phyloP scores from a whole-genome alignment of 2,113 vertebrate genomes.

The Lampris megalopsis region DNA sequence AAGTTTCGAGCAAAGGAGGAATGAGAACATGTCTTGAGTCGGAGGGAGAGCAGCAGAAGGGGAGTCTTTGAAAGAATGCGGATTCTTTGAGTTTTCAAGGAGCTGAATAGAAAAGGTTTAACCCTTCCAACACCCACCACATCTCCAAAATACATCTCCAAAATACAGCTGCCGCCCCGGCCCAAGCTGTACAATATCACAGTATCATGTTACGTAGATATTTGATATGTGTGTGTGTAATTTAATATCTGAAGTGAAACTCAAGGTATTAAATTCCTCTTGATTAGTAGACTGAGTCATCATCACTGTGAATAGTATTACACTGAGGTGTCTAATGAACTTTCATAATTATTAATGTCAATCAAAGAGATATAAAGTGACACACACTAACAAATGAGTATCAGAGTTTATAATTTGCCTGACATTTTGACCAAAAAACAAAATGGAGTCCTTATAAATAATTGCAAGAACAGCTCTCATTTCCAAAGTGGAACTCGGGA shows the following conservation, averaged over 20 bases:
- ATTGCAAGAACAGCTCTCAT: too few species aligned
- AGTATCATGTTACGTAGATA: too few species aligned
- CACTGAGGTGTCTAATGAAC: not conserved
- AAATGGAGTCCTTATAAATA: too few species aligned
- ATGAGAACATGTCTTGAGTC: conserved; percentile 35
- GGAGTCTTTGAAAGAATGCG: conserved; percentile 39
- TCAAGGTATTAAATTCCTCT: not conserved
- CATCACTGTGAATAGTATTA: not conserved
- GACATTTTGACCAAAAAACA: too few species aligned
- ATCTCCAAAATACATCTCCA: conserved; percentile 62
- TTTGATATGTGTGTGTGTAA: too few species aligned
- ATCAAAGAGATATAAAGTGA: not conserved
- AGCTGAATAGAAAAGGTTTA: conserved; percentile 41
- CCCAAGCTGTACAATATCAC: not conserved
- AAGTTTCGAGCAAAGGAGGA: conserved; percentile 21
- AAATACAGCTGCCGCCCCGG: conserved; percentile 27
- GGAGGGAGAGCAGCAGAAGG: conserved; percentile 43
- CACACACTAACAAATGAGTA: not conserved
- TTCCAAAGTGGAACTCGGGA: too few species aligned
- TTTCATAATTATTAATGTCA: not conserved
- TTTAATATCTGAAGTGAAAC: too few species aligned
- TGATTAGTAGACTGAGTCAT: not conserved
- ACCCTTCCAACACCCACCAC: conserved; percentile 49
- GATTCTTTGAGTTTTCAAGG: conserved; percentile 35
- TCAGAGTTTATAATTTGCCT: not conserved